phyloP scores from a whole-genome alignment of 2,888 invertebrate species.

The Stenodema calcarata region DNA sequence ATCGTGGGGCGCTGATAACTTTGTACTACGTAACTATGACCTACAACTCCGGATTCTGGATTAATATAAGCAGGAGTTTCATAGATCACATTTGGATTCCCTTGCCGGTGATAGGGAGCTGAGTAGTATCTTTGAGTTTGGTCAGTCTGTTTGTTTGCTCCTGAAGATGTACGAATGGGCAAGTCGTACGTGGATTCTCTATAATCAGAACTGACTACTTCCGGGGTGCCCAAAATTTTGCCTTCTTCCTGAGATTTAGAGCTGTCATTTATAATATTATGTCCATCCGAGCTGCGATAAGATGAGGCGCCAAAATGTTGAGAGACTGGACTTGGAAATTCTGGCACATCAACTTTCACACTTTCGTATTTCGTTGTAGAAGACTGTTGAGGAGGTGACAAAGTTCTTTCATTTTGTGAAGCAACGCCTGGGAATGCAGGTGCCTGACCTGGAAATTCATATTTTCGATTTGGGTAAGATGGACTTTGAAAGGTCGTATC shows the following conservation, averaged over 20 bases:
- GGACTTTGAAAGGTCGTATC: too few relatives aligned
- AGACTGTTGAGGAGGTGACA: neutral
- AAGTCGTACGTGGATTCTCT: neutral
- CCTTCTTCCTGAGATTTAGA: neutral
- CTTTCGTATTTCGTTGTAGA: neutral
- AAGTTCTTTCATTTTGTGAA: neutral
- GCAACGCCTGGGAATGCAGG: neutral
- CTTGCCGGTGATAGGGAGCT: neutral
- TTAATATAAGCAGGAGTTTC: neutral
- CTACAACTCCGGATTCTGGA: too few relatives aligned
- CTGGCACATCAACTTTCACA: neutral
- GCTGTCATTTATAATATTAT: neutral
- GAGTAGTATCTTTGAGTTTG: neutral
- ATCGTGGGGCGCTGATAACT: neutral
- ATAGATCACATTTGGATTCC: neutral
- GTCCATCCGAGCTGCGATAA: neutral
- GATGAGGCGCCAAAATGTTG: neutral
- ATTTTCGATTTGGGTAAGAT: too few relatives aligned
- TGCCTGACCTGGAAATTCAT: too few relatives aligned
- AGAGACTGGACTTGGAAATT: neutral
- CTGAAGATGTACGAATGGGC: neutral
- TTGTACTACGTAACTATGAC: neutral
- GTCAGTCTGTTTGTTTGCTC: neutral
- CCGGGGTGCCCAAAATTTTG: neutral
- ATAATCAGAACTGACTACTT: neutral